A percentile compares a stretch with the other conserved stretches of the same genome.
Evolutionary conservation across 2,888 invertebrate species (phyloP).

Genomic region (Girardia tigrina): DNA sequence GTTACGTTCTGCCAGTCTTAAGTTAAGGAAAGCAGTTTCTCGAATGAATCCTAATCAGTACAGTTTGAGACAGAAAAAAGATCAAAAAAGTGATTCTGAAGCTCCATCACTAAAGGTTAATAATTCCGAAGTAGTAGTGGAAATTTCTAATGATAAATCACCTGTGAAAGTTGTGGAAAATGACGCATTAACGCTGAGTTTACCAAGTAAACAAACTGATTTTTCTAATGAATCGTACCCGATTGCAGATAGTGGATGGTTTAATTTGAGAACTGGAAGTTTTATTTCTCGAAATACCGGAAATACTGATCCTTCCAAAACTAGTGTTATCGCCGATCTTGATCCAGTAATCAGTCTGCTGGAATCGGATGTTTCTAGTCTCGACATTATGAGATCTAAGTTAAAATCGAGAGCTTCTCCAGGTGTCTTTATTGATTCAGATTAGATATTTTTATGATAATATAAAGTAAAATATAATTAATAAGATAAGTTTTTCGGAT

Average conservation of each 20-base stretch:
- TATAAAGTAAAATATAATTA: too few relatives aligned
- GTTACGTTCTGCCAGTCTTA: conserved; percentile 31
- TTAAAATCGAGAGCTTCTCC: not conserved
- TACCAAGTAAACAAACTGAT: not conserved
- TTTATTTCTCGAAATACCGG: not conserved
- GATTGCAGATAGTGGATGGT: conserved; percentile 16
- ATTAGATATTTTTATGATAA: too few relatives aligned
- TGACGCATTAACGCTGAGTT: not conserved
- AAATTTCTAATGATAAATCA: not conserved
- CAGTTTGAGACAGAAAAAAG: not conserved
- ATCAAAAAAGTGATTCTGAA: not conserved
- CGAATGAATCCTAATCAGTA: not conserved
- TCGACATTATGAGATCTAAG: conserved; percentile 17
- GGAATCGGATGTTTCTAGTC: conserved; percentile 26
- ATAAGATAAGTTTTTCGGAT: too few relatives aligned
- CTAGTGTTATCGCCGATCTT: not conserved
- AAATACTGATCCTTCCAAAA: not conserved
- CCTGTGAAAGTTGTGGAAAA: not conserved
- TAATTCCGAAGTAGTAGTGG: not conserved
- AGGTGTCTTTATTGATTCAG: too few relatives aligned
- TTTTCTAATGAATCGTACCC: not conserved
- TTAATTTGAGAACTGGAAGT: conserved; percentile 21
- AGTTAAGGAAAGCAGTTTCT: conserved; percentile 32
- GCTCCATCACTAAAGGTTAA: not conserved
- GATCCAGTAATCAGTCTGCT: conserved; percentile 27